Evolutionary conservation across 2,113 vertebrate species (phyloP).

Genomic region (Porphyrio hochstetteri): DNA sequence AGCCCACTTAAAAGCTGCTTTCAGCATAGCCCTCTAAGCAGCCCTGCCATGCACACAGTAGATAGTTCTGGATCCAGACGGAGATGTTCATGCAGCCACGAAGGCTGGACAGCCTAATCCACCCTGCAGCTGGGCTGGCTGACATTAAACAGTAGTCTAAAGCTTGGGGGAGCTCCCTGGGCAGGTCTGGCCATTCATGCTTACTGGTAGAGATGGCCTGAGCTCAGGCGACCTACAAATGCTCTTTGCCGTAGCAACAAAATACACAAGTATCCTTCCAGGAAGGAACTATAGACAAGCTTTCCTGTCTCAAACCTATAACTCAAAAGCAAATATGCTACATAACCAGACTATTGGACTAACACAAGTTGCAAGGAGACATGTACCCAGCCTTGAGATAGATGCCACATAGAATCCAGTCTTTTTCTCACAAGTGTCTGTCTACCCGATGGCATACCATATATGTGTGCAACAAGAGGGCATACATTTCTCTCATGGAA

Average conservation of each 20-base stretch:
- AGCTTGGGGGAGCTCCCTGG: background rate
- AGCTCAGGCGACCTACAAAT: background rate
- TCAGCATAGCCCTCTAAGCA: background rate
- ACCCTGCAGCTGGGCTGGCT: background rate
- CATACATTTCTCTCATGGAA: background rate
- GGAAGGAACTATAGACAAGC: background rate
- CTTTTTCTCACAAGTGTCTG: background rate
- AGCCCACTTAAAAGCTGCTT: background rate
- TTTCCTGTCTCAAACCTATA: background rate
- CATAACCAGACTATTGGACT: background rate
- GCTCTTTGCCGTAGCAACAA: background rate
- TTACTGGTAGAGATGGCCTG: background rate
- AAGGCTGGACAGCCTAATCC: background rate
- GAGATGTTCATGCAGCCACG: fast-evolving
- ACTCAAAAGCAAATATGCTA: background rate
- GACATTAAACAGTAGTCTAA: background rate
- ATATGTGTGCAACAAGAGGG: background rate
- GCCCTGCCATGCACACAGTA: background rate
- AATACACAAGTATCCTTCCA: background rate
- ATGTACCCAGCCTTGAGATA: background rate
- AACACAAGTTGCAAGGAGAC: background rate
- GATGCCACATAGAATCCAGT: background rate
- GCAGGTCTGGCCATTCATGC: background rate
- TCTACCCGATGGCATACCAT: fast-evolving
- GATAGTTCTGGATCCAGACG: background rate